Conservation (phyloP, 2,888 invertebrate species). For the Drosophila tripunctata region DNA sequence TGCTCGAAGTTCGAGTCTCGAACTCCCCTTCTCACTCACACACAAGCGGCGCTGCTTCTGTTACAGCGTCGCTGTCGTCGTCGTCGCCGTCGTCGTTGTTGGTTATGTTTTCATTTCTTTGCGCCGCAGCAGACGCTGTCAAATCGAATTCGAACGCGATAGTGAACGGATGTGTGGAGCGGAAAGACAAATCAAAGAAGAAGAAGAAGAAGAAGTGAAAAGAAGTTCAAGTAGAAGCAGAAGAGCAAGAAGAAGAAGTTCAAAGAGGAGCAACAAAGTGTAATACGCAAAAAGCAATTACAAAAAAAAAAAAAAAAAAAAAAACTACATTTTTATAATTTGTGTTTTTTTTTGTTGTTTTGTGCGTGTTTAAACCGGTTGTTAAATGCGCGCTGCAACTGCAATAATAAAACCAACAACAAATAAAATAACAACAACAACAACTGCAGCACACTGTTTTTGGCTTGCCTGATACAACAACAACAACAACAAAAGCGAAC, state of each 20-base stretch:
- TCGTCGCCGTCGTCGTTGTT: conserved; percentile 23
- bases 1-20: conserved; percentile 39
- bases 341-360: conserved; percentile 21
- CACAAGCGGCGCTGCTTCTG: conserved; percentile 20
- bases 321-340: conserved; percentile 41
- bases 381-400: conserved; percentile 61
- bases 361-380: conserved; percentile 59
- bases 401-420: conserved; percentile 30
- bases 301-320: no score
- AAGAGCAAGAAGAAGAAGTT: conserved; percentile 29
- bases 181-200: conserved; percentile 39
- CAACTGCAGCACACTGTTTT: conserved; percentile 40
- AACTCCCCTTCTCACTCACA: conserved; percentile 27
- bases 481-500: conserved; percentile 12
- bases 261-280: conserved; percentile 42
- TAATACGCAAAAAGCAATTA: conserved; percentile 57
- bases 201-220: conserved; percentile 19
- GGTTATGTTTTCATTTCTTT: conserved; percentile 55
- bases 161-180: conserved; percentile 70
- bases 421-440: conserved; percentile 19
- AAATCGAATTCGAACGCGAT: conserved; percentile 73
- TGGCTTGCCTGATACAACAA: conserved; percentile 44
- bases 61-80: conserved; percentile 27
- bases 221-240: conserved; percentile 21
- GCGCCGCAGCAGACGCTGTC: conserved; percentile 44